Conservation (phyloP, 2,797 vertebrate genomes). For the Gouania willdenowi region DNA sequence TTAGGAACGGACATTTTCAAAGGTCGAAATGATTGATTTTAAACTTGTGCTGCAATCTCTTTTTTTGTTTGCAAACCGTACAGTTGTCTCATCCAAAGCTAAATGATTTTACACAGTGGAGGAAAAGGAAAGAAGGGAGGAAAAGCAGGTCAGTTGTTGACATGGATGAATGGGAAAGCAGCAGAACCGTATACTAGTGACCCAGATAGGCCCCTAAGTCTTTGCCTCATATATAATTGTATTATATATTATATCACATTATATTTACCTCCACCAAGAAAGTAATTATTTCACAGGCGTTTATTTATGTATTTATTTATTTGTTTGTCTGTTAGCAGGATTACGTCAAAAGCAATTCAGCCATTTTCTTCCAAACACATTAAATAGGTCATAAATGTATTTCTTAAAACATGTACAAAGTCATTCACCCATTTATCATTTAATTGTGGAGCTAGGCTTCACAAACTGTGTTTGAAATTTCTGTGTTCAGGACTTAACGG, state of each 20-base stretch:
- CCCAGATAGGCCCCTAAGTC: constrained; percentile 54
- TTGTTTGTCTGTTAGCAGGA: no score
- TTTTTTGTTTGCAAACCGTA: constrained; percentile 33
- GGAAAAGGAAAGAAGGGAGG: constrained; percentile 31
- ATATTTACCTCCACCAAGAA: no score
- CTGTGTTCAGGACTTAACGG: no score
- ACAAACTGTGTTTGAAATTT: no score
- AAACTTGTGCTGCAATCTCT: constrained; percentile 44
- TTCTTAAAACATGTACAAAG: no score
- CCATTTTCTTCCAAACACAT: no score
- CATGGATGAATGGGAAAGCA: constrained; percentile 61
- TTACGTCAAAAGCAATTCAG: no score
- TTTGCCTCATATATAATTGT: constrained; percentile 4
- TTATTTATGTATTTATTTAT: no score
- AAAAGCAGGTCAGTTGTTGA: constrained; percentile 73
- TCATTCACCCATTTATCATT: no score
- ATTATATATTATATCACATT: constrained; percentile 9
- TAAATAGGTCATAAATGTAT: no score
- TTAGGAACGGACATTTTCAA: constrained; percentile 50
- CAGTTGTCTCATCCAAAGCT: constrained; percentile 57
- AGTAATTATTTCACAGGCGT: no score
- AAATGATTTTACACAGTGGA: constrained; percentile 60
- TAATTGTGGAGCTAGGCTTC: no score
- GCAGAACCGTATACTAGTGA: constrained; percentile 50
- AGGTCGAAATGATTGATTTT: constrained; percentile 61